These are phyloP conservation scores for Brachyptera putata DNA, from an alignment of 2,888 invertebrate genomes.

Conservation along the genomic window DNA sequence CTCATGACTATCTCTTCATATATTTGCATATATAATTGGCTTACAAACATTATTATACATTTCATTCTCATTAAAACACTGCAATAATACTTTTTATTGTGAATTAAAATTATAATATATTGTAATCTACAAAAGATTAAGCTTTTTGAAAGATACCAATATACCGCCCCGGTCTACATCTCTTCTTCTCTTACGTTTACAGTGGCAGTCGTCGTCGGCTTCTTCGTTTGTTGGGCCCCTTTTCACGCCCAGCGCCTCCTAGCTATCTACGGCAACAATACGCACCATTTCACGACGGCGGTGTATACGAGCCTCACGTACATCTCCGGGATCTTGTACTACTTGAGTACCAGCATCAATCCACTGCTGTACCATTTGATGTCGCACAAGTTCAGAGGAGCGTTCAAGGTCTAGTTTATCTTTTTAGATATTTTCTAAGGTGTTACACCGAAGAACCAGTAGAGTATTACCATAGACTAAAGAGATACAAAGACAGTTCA, in stretches of 20 bases:
- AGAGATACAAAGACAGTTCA: too few species aligned
- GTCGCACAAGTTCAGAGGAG: conserved; percentile 90
- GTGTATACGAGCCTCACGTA: conserved; percentile 70
- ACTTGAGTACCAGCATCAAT: conserved; percentile 87
- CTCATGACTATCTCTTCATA: too few species aligned
- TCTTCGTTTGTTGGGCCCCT: conserved; percentile 42
- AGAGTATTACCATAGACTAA: not conserved
- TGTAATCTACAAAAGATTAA: too few species aligned
- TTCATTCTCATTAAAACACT: too few species aligned
- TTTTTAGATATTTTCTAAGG: conserved; percentile 9
- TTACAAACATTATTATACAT: too few species aligned
- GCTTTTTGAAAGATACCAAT: too few species aligned
- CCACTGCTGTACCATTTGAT: conserved; percentile 91
- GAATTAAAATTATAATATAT: too few species aligned
- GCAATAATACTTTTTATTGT: too few species aligned
- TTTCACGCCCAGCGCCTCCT: conserved; percentile 52
- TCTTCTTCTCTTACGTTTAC: too few species aligned
- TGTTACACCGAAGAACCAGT: not conserved
- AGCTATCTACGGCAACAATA: conserved; percentile 43
- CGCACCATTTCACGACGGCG: conserved; percentile 47
- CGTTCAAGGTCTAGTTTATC: conserved; percentile 77
- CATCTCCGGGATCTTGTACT: conserved; percentile 85
- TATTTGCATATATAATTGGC: too few species aligned
- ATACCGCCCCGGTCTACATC: too few species aligned
- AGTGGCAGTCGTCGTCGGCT: conserved; percentile 51